Percentiles rank a stretch among this genome's conserved stretches.
These are phyloP conservation scores for Phorcus lineatus DNA, from an alignment of 2,888 invertebrate genomes.

Conservation along the genomic window DNA sequence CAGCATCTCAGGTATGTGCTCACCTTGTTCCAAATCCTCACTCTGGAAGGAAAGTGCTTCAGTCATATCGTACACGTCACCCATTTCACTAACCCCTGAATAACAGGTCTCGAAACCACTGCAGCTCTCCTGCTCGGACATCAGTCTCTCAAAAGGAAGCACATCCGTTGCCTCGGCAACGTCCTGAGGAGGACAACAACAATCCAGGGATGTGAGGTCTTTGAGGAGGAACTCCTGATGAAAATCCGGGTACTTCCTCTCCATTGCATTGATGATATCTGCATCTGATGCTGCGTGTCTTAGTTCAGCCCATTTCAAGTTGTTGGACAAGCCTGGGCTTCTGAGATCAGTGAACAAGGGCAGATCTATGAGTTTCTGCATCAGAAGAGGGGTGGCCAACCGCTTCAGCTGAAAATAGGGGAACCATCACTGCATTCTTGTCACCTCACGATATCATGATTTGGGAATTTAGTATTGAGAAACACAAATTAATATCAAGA, in stretches of 20 bases:
- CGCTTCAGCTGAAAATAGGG: neutral
- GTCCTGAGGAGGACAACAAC: neutral
- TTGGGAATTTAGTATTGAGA: too few relatives aligned
- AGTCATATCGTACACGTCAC: neutral
- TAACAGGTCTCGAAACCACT: neutral
- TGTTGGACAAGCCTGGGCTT: neutral
- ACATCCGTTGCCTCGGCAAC: neutral
- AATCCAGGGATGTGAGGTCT: neutral
- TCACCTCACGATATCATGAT: too few relatives aligned
- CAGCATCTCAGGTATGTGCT: neutral
- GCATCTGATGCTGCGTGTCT: neutral
- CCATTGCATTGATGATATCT: neutral
- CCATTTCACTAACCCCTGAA: neutral
- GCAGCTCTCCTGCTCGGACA: neutral
- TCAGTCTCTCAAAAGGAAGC: neutral
- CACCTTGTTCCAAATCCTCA: neutral
- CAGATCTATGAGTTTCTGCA: neutral
- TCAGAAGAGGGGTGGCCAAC: neutral
- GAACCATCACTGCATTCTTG: too few relatives aligned
- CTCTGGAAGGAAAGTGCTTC: neutral
- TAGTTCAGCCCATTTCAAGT: neutral
- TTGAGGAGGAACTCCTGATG: neutral
- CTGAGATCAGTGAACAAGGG: neutral
- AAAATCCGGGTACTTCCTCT: neutral
- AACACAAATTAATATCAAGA: too few relatives aligned